A percentile compares a stretch with the other conserved stretches of the same genome.
phyloP scores from a whole-genome alignment of 2,888 invertebrate species.

The Limenitis camilla region DNA sequence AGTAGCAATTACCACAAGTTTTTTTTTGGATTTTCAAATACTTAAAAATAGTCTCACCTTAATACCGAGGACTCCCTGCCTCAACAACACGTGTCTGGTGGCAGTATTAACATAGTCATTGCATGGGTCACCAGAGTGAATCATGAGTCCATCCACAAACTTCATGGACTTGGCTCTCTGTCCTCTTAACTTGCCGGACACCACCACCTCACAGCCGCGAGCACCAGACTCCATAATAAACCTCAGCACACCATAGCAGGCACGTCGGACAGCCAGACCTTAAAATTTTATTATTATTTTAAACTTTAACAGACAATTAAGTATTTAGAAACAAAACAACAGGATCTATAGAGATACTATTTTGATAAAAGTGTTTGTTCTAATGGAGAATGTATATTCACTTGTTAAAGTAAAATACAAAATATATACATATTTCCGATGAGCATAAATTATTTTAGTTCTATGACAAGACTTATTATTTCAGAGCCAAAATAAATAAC shows the following conservation, averaged over 20 bases:
- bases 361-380: too few relatives aligned
- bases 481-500: too few relatives aligned
- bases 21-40: background rate
- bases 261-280: slow-evolving; percentile 85
- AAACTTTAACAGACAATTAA: too few relatives aligned
- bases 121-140: slow-evolving; percentile 99
- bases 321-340: too few relatives aligned
- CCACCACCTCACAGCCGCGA: slow-evolving; percentile 98
- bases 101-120: slow-evolving; percentile 99
- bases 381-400: too few relatives aligned
- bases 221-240: slow-evolving; percentile 99
- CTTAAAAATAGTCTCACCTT: slow-evolving; percentile 72
- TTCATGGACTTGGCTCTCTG: slow-evolving; percentile 99
- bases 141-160: slow-evolving; percentile 99
- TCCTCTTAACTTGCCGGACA: slow-evolving; percentile 98
- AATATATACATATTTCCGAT: too few relatives aligned
- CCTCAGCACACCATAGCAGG: slow-evolving; percentile 98
- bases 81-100: slow-evolving; percentile 96
- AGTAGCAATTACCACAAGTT: too few relatives aligned
- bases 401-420: too few relatives aligned
- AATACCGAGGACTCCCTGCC: slow-evolving; percentile 88
- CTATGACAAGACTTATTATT: too few relatives aligned
- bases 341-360: too few relatives aligned
- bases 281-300: slow-evolving; percentile 2
- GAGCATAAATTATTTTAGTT: too few relatives aligned